These are phyloP conservation scores for Opisthocomus hoazin DNA, from an alignment of 2,113 vertebrate species.

Conservation along the genomic window DNA sequence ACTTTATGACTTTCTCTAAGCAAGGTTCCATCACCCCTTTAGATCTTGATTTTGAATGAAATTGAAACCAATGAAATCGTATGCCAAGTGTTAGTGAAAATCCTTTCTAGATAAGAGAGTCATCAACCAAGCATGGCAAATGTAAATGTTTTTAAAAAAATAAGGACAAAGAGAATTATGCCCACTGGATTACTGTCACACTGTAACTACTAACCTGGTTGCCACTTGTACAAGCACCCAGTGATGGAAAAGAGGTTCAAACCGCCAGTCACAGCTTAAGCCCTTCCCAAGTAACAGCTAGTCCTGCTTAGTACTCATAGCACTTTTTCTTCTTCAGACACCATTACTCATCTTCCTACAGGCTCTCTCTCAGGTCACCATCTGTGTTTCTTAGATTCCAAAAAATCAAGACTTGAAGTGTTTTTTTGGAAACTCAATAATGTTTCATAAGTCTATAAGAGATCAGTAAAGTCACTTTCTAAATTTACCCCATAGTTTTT, in stretches of 20 bases:
- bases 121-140: neutral
- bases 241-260: neutral
- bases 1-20: neutral
- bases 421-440: neutral
- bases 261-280: neutral
- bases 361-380: neutral
- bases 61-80: neutral
- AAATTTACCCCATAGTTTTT: neutral
- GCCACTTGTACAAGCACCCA: neutral
- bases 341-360: neutral
- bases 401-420: neutral
- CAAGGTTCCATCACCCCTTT: rapidly evolving
- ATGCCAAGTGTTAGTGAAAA: neutral
- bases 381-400: neutral
- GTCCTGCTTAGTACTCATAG: neutral
- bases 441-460: neutral
- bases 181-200: neutral
- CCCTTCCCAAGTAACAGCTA: neutral
- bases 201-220: neutral
- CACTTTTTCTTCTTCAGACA: neutral
- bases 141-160: neutral
- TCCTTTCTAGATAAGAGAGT: neutral
- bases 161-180: neutral
- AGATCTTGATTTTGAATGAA: neutral
- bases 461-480: neutral